Evolutionary conservation across 1,140 invertebrate genomes (phyloP).

Genomic region (Ganaspis sp.): DNA sequence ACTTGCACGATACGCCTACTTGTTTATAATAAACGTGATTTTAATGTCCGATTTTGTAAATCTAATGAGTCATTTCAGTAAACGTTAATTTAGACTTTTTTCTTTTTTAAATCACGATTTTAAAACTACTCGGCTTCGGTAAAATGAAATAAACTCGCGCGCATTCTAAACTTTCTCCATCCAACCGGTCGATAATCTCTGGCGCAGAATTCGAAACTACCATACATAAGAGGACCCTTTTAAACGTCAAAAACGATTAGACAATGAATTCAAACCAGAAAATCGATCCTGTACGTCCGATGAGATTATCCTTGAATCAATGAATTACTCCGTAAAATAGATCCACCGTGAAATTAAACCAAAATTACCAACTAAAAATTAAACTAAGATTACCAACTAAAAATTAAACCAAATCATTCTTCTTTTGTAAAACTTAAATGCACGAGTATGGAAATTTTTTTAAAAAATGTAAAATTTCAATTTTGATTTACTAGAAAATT

Average conservation of each 20-base stretch:
- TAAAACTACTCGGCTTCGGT: no score
- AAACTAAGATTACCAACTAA: not conserved
- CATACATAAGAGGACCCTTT: not conserved
- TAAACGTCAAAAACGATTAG: not conserved
- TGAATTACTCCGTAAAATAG: not conserved
- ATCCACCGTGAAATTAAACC: not conserved
- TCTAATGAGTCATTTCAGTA: no score
- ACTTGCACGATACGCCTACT: not conserved
- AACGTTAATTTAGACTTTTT: not conserved
- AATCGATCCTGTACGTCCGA: not conserved
- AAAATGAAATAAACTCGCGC: constrained; percentile 15
- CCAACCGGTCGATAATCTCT: not conserved
- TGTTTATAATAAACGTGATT: not conserved
- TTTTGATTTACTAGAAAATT: no score
- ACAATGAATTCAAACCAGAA: not conserved
- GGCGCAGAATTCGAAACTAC: constrained; percentile 2
- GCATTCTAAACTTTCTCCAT: not conserved
- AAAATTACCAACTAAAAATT: not conserved
- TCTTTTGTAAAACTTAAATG: no score
- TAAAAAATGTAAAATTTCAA: no score
- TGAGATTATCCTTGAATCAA: not conserved
- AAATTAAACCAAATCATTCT: not conserved
- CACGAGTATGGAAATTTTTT: no score
- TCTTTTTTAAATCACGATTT: not conserved
- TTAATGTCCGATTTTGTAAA: not conserved